Conservation (phyloP, 2,113 vertebrate species). For the Herpetotheres cachinnans region DNA sequence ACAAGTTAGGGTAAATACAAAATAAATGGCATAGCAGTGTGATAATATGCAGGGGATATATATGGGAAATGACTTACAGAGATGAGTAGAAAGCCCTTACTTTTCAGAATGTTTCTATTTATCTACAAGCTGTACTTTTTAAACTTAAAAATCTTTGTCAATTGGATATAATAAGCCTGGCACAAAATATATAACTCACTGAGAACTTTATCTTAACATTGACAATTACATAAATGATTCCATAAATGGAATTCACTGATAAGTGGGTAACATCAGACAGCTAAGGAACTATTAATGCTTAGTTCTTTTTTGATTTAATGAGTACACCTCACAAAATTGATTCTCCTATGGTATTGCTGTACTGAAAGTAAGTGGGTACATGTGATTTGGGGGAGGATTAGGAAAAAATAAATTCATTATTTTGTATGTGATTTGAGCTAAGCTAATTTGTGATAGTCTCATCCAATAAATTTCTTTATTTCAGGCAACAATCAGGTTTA, state of each 20-base stretch:
- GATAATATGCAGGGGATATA: background rate
- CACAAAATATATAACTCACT: background rate
- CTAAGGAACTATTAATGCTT: background rate
- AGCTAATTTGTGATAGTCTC: background rate
- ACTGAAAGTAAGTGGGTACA: background rate
- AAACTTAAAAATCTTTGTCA: background rate
- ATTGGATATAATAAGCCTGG: background rate
- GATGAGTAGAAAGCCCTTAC: background rate
- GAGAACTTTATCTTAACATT: background rate
- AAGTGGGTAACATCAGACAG: background rate
- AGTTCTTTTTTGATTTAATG: background rate
- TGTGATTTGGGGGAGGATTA: background rate
- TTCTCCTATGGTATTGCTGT: background rate
- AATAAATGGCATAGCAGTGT: background rate
- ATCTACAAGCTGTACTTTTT: background rate
- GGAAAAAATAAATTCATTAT: background rate
- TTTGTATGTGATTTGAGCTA: background rate
- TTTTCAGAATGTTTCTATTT: constrained; percentile 15
- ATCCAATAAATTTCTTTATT: background rate
- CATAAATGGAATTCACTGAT: background rate
- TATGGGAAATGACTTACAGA: background rate
- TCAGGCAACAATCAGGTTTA: background rate
- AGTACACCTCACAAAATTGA: background rate
- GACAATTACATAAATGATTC: background rate
- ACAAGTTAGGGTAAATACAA: background rate